A percentile compares a stretch with the other conserved stretches of the same genome.
phyloP scores from a whole-genome alignment of 2,797 vertebrate genomes.

The Brachyrhaphis roseni region DNA sequence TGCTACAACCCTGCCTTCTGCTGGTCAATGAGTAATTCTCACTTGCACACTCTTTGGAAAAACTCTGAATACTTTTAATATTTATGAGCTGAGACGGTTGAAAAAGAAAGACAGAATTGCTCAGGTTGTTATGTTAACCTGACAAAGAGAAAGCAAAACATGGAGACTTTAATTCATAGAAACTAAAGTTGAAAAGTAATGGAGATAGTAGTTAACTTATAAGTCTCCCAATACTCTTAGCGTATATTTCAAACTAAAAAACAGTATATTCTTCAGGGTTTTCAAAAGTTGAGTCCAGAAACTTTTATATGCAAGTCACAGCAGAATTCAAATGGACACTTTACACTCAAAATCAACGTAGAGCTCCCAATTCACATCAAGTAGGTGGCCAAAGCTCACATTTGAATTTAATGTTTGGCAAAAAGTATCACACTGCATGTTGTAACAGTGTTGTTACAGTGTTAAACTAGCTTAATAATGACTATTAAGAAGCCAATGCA shows the following conservation, averaged over 20 bases:
- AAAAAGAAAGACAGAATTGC: background rate
- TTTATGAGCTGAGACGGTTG: background rate
- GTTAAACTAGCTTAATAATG: too few species aligned
- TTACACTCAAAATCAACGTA: background rate
- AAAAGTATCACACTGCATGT: background rate
- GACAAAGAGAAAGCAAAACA: slow-evolving; percentile 1
- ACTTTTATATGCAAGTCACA: background rate
- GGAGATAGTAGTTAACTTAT: background rate
- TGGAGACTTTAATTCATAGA: background rate
- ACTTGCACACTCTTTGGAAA: background rate
- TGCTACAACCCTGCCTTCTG: slow-evolving; percentile 25
- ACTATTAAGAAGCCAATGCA: too few species aligned
- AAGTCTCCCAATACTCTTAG: background rate
- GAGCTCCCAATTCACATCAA: background rate
- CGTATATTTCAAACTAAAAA: background rate
- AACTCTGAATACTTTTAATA: background rate
- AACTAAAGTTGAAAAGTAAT: background rate
- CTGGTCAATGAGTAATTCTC: slow-evolving; percentile 11
- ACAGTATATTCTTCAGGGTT: background rate
- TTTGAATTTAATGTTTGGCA: background rate
- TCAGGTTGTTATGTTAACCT: background rate
- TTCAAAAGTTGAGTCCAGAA: background rate
- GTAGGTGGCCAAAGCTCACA: background rate
- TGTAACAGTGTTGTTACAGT: too few species aligned
- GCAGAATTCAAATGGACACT: background rate